Evolutionary conservation across 2,797 vertebrate species (phyloP).

Genomic region (Gephyroberyx darwinii): DNA sequence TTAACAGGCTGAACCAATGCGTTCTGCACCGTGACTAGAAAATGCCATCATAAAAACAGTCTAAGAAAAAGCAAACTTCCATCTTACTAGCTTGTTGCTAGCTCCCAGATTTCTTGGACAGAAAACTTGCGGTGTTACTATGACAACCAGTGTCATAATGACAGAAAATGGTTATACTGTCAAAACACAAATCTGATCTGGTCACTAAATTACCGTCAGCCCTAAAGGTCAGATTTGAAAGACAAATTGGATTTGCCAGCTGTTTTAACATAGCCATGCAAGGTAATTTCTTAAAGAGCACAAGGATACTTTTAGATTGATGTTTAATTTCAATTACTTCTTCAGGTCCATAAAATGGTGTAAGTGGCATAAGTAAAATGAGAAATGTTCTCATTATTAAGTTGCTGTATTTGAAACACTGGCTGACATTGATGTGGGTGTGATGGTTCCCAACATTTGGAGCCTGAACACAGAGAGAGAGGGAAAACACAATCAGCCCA

Average conservation of each 20-base stretch:
- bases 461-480: conserved; percentile 24
- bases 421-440: conserved; percentile 34
- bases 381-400: conserved; percentile 4
- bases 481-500: conserved; percentile 63
- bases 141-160: too few species aligned
- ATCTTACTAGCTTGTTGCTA: background rate
- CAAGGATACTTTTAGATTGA: too few species aligned
- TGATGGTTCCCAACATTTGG: conserved; percentile 56
- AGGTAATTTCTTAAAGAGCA: background rate
- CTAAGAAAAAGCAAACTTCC: background rate
- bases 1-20: conserved; percentile 31
- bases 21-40: conserved; percentile 7
- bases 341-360: background rate
- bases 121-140: too few species aligned
- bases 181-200: too few species aligned
- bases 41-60: background rate
- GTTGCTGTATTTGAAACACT: conserved; percentile 8
- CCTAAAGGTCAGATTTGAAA: background rate
- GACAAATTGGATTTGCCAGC: too few species aligned
- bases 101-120: too few species aligned
- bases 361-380: background rate
- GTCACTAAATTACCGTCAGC: too few species aligned
- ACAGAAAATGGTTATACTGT: too few species aligned
- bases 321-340: background rate
- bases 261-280: background rate